Percentiles rank a stretch among this genome's conserved stretches.
phyloP scores from a whole-genome alignment of 53 echinoderm and acorn worm species.

The Stichopus horrens region DNA sequence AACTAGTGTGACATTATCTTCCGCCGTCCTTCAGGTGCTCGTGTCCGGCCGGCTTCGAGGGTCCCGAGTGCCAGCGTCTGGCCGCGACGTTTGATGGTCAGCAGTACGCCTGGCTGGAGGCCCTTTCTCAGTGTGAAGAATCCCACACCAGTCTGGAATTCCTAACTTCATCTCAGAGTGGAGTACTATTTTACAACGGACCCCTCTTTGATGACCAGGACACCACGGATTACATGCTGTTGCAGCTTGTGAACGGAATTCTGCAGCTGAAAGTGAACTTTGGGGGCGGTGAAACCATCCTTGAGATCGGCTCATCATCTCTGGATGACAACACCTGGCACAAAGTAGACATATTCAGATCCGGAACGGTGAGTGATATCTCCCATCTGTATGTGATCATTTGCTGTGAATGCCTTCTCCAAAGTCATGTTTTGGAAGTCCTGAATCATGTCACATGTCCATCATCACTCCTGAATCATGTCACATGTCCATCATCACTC shows the following conservation, averaged over 20 bases:
- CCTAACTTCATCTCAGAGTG: conserved; percentile 60
- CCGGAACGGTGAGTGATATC: conserved; percentile 5
- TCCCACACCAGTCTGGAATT: conserved; percentile 83
- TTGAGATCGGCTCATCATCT: conserved; percentile 21
- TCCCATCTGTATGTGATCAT: too few relatives aligned
- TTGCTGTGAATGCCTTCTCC: too few relatives aligned
- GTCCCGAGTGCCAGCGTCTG: conserved; percentile 89
- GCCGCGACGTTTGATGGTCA: conserved; percentile 75
- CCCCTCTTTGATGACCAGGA: conserved; percentile 64
- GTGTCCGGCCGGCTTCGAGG: conserved; percentile 75
- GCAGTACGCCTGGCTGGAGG: conserved; percentile 74
- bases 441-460: too few relatives aligned
- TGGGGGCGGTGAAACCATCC: conserved; percentile 47
- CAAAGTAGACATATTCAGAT: conserved; percentile 60
- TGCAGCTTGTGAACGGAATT: conserved; percentile 63
- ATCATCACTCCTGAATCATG: too few relatives aligned
- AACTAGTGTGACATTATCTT: background rate
- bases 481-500: too few relatives aligned
- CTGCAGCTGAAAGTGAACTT: conserved; percentile 67
- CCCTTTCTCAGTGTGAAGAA: conserved; percentile 81
- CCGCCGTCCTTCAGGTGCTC: conserved; percentile 55
- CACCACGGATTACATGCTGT: conserved; percentile 70
- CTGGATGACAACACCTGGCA: conserved; percentile 72
- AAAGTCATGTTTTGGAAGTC: too few relatives aligned
- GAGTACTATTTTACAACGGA: conserved; percentile 88